Evolutionary conservation across 2,797 vertebrate genomes (phyloP).

Genomic region (Euthynnus affinis): DNA sequence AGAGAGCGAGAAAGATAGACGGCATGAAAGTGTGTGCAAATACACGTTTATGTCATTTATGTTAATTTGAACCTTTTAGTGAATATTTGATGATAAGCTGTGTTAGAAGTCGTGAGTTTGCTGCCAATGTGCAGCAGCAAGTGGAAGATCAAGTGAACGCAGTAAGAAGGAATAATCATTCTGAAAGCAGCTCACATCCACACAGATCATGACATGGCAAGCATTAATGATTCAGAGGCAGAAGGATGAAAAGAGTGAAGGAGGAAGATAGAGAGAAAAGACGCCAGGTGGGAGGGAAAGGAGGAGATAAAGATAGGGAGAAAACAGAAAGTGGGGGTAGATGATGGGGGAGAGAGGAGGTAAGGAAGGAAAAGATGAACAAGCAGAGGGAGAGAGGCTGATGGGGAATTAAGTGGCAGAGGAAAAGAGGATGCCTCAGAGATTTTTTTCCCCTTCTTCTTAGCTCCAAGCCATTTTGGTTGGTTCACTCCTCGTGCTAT

Average conservation of each 20-base stretch:
- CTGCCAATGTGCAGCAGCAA: conserved; percentile 67
- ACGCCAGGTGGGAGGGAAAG: conserved; percentile 70
- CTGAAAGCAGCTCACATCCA: conserved; percentile 79
- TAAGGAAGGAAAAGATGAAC: conserved; percentile 57
- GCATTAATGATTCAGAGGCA: conserved; percentile 80
- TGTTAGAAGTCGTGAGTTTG: conserved; percentile 63
- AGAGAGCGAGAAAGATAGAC: neutral
- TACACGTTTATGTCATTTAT: conserved; percentile 59
- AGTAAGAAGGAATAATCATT: conserved; percentile 75
- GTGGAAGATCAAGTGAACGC: conserved; percentile 79
- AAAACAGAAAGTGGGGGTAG: neutral
- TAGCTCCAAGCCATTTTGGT: conserved; percentile 63
- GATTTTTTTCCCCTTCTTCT: conserved; percentile 25
- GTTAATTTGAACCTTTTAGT: conserved; percentile 68
- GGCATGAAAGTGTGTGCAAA: conserved; percentile 13
- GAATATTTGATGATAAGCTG: conserved; percentile 72
- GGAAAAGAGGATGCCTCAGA: conserved; percentile 52
- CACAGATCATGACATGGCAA: conserved; percentile 80
- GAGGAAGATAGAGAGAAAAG: conserved; percentile 58
- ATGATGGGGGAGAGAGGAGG: conserved; percentile 20
- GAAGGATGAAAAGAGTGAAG: conserved; percentile 67
- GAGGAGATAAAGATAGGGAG: conserved; percentile 42
- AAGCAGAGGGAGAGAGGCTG: conserved; percentile 51
- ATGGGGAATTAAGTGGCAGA: conserved; percentile 63
- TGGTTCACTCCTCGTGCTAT: conserved; percentile 57